A percentile compares a stretch with the other conserved stretches of the same genome.
Conservation (phyloP, 2,888 invertebrate species). For the Brachyptera putata region DNA sequence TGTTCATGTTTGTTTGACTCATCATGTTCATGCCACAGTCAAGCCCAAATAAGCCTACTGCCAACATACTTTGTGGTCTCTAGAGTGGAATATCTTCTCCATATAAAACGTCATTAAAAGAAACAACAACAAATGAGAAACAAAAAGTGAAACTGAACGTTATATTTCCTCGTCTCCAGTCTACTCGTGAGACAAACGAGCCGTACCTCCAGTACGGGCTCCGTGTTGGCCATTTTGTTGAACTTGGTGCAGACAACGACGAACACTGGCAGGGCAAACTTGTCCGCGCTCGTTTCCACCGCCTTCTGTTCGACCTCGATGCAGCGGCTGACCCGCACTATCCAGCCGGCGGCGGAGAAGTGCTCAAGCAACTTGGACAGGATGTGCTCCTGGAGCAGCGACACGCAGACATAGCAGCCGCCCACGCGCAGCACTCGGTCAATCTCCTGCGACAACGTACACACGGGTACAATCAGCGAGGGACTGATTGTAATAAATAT, state of each 20-base stretch:
- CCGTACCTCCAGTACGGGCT: slow-evolving; percentile 42
- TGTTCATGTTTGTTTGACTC: no score
- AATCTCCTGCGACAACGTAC: slow-evolving; percentile 53
- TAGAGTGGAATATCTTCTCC: no score
- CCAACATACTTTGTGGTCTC: no score
- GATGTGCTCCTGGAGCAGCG: slow-evolving; percentile 83
- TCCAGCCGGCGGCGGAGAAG: slow-evolving; percentile 71
- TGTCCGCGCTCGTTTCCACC: slow-evolving; percentile 54
- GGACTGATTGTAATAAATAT: no score
- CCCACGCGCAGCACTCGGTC: slow-evolving; percentile 62
- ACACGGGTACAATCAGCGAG: no score
- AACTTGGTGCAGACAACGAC: slow-evolving; percentile 80
- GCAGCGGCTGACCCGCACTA: slow-evolving; percentile 76
- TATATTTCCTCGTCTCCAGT: no score
- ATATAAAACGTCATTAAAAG: no score
- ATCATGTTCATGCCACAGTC: no score
- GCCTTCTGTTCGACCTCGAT: slow-evolving; percentile 72
- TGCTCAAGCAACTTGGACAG: slow-evolving; percentile 48
- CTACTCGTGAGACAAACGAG: no score
- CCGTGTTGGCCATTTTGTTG: slow-evolving; percentile 55
- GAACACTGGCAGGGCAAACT: slow-evolving; percentile 75
- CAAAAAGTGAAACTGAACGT: no score
- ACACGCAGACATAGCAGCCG: slow-evolving; percentile 76
- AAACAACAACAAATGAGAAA: no score
- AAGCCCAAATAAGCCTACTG: no score